These are phyloP conservation scores for Chiloscyllium punctatum DNA, from an alignment of 2,797 vertebrate species.

Conservation along the genomic window DNA sequence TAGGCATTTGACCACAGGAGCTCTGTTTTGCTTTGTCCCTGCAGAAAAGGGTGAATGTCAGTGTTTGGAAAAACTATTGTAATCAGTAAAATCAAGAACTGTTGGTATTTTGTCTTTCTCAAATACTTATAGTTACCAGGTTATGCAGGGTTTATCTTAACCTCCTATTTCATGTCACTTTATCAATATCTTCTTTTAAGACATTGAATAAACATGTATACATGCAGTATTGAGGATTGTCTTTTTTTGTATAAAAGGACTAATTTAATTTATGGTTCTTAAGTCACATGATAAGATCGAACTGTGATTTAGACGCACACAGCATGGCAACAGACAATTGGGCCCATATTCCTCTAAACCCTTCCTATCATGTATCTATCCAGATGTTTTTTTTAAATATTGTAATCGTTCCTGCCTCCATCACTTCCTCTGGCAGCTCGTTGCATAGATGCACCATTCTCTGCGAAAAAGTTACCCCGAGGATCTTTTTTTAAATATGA, in stretches of 20 bases:
- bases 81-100: slow-evolving; percentile 36
- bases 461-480: no score
- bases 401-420: no score
- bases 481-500: no score
- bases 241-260: not conserved
- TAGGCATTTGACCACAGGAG: not conserved
- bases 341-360: no score
- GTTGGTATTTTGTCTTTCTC: slow-evolving; percentile 36
- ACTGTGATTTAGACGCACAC: not conserved
- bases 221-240: slow-evolving; percentile 24
- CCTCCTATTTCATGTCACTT: slow-evolving; percentile 38
- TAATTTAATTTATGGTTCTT: not conserved
- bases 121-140: slow-evolving; percentile 38
- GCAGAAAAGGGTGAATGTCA: slow-evolving; percentile 38
- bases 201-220: slow-evolving; percentile 39
- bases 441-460: no score
- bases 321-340: no score
- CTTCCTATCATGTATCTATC: no score
- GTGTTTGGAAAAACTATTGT: slow-evolving; percentile 38
- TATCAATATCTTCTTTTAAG: slow-evolving; percentile 38
- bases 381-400: no score
- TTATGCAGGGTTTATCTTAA: slow-evolving; percentile 38
- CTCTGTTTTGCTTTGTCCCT: slow-evolving; percentile 37
- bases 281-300: no score
- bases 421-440: no score